A percentile compares a stretch with the other conserved stretches of the same genome.
Conservation (phyloP, 2,888 invertebrate species). For the Drosophila colorata region DNA sequence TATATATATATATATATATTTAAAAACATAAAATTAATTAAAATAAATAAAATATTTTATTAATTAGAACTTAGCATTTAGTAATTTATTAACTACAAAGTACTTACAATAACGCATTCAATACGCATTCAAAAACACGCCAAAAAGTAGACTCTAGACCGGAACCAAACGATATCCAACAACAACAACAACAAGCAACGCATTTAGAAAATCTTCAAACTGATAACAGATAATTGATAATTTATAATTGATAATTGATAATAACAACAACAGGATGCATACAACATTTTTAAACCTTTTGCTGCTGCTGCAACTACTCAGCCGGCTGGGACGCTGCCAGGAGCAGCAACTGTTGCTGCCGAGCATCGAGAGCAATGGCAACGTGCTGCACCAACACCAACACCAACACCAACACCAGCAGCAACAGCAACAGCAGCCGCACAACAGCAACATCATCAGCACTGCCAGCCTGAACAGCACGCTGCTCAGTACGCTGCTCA, state of each 20-base stretch:
- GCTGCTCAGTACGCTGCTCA: slow-evolving; percentile 67
- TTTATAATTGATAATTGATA: slow-evolving; percentile 11
- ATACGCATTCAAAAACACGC: slow-evolving; percentile 58
- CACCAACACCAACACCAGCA: slow-evolving; percentile 36
- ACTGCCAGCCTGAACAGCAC: slow-evolving; percentile 67
- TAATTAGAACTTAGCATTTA: slow-evolving; percentile 62
- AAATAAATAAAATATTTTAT: slow-evolving; percentile 43
- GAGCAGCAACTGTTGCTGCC: slow-evolving; percentile 60
- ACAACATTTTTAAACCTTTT: slow-evolving; percentile 37
- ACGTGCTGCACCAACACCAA: slow-evolving; percentile 40
- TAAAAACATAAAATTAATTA: slow-evolving; percentile 27
- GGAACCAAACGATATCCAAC: slow-evolving; percentile 35
- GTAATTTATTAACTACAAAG: slow-evolving; percentile 74
- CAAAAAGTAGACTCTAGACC: slow-evolving; percentile 74
- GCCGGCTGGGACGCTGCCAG: slow-evolving; percentile 54
- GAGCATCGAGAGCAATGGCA: slow-evolving; percentile 47
- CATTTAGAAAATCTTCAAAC: slow-evolving; percentile 41
- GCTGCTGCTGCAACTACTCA: slow-evolving; percentile 53
- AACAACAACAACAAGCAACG: slow-evolving; percentile 11
- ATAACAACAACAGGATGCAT: slow-evolving; percentile 36
- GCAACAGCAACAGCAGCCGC: slow-evolving; percentile 49
- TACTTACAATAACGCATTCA: slow-evolving; percentile 70
- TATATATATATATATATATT: slow-evolving; percentile 8
- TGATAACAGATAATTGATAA: slow-evolving; percentile 15
- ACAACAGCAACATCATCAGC: slow-evolving; percentile 41